Conservation (phyloP, 2,113 vertebrate species). For the Haliaeetus leucogaster region DNA sequence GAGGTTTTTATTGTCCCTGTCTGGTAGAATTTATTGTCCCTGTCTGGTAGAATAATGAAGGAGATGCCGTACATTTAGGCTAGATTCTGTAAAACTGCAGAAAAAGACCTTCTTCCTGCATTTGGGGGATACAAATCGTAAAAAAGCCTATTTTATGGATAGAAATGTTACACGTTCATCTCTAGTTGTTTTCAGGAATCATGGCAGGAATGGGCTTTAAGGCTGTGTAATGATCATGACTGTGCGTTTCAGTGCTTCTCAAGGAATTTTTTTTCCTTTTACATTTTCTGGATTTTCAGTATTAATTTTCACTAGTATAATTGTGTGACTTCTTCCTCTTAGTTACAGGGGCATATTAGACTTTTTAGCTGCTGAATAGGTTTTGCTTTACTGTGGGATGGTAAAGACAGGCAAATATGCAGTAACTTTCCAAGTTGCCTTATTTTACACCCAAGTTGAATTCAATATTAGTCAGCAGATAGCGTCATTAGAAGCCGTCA, state of each 20-base stretch:
- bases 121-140: neutral
- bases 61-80: neutral
- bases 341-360: neutral
- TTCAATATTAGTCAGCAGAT: neutral
- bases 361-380: neutral
- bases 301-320: neutral
- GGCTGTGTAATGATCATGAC: neutral
- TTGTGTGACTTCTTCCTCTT: neutral
- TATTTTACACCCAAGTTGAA: neutral
- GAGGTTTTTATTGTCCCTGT: neutral
- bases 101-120: neutral
- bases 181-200: neutral
- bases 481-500: neutral
- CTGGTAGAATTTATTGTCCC: neutral
- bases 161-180: neutral
- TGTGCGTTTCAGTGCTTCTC: neutral
- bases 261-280: neutral
- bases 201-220: neutral
- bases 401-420: neutral
- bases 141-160: neutral
- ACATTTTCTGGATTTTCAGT: neutral
- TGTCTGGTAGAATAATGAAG: neutral
- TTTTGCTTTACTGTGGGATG: neutral
- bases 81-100: neutral
- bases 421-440: neutral